Evolutionary conservation across 37 sponge, comb jelly and placozoan genomes (phyloP).

Genomic region (Haliclona indistincta): DNA sequence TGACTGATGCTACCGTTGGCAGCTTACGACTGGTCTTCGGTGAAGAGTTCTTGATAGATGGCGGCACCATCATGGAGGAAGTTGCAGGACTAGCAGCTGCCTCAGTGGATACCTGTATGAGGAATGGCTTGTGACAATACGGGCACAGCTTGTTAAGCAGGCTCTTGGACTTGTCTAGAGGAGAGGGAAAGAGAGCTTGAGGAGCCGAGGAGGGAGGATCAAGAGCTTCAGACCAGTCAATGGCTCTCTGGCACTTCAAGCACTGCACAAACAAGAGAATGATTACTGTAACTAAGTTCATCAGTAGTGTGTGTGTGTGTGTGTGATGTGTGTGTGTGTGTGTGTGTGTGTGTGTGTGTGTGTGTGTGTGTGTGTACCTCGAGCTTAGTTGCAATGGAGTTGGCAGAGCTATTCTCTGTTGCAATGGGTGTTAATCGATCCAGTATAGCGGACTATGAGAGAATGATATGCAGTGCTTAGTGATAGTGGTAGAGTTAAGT

Average conservation of each 20-base stretch:
- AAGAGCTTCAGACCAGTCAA: slow-evolving; percentile 8
- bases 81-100: too few species aligned
- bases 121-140: not conserved
- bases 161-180: not conserved
- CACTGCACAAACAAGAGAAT: not conserved
- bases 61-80: too few species aligned
- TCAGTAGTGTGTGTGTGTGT: too few species aligned
- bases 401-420: not conserved
- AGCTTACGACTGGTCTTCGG: too few species aligned
- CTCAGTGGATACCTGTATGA: too few species aligned
- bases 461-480: not conserved
- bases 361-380: too few species aligned
- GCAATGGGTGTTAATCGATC: slow-evolving; percentile 12
- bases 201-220: not conserved
- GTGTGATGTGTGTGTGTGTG: too few species aligned
- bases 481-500: not conserved
- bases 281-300: not conserved
- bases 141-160: not conserved
- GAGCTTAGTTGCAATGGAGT: slow-evolving; percentile 6
- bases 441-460: not conserved
- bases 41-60: too few species aligned
- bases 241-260: slow-evolving; percentile 8
- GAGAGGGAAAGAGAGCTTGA: too few species aligned
- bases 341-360: too few species aligned
- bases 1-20: too few species aligned